These are phyloP conservation scores for Caranx ignobilis DNA, from an alignment of 2,113 vertebrate species.

Conservation along the genomic window DNA sequence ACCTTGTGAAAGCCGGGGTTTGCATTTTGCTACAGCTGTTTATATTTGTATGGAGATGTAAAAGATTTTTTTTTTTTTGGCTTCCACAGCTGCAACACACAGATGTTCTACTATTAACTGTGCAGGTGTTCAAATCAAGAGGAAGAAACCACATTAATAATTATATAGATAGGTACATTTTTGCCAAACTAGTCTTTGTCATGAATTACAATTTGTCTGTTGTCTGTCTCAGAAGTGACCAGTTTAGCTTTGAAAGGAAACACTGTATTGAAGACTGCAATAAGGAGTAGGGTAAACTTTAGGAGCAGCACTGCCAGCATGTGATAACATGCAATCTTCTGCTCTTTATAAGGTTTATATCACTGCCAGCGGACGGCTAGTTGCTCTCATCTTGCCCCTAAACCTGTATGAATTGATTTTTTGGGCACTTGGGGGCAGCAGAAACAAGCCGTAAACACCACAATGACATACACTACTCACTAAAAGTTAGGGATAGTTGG, in stretches of 20 bases:
- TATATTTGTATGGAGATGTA: constrained; percentile 1
- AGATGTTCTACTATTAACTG: background rate
- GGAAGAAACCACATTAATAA: background rate
- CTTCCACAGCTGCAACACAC: background rate
- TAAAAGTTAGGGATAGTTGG: too few relatives aligned
- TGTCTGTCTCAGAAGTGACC: background rate
- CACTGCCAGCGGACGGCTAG: background rate
- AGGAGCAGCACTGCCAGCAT: background rate
- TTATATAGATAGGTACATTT: background rate
- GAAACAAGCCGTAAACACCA: background rate
- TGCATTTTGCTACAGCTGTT: constrained; percentile 37
- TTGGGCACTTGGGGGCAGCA: background rate
- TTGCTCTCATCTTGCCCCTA: background rate
- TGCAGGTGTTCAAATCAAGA: background rate
- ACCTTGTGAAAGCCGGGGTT: constrained; percentile 41
- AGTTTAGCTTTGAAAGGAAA: constrained; percentile 1
- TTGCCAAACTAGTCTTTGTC: background rate
- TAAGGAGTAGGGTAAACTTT: background rate
- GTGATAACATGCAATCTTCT: background rate
- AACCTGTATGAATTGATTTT: background rate
- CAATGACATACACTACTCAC: background rate
- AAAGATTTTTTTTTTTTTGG: background rate
- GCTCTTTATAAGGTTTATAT: background rate
- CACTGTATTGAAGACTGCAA: background rate
- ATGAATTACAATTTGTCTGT: constrained; percentile 11